Evolutionary conservation across 1,140 invertebrate species (phyloP), one percentile per base, ranked within the genome.

Genomic region (Hycleus phaleratus): DNA sequence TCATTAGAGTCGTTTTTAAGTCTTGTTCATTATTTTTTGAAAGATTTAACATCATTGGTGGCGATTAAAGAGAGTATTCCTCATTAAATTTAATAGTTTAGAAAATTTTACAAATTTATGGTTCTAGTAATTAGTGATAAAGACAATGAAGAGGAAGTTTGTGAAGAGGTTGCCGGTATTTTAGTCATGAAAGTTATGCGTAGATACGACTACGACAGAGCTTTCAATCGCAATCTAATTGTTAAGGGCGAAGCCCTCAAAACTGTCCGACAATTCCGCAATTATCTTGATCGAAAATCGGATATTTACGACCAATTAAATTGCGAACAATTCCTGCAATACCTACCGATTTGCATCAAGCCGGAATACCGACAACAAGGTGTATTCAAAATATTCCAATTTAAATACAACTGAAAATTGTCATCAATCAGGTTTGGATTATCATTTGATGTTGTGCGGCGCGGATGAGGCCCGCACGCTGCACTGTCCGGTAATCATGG

Each of bases 1-100:
- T 83, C 80, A 0, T 66, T 77, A 0, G 73, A 79, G 12, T 74
- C 73, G 32, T 84, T 79, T 61, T 45, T 79, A 1, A 70, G 80
- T 46, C 71, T 79, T 24, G 70, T 77, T 0, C 66, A 72, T 44
- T 76, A 76, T 11, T 81, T 80, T 77, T 77, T 85, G 71, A 81
- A 79, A 51, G 83, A 85, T 49, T 79, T 79, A n/a, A 78, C 77
- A 56, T 84, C 82, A 2, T 72, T 85, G 38, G 74, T 81, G 1
- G 82, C 80, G 2, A 68, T 82, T 0, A 80, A 82, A 58, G 70
- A 77, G 61, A 71, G 73, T 44, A 42, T n/a, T n/a, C 9, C 3
- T 7, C 4, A n/a, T 42, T 42, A 5, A 10, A 42, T n/a, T 42
- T 42, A n/a, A n/a, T 42, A 11, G 9, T n/a, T 42, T 39, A 18